A percentile compares a stretch with the other conserved stretches of the same genome.
Conservation (phyloP, 1,140 invertebrate species). For the Zaprionus lachaisei region DNA sequence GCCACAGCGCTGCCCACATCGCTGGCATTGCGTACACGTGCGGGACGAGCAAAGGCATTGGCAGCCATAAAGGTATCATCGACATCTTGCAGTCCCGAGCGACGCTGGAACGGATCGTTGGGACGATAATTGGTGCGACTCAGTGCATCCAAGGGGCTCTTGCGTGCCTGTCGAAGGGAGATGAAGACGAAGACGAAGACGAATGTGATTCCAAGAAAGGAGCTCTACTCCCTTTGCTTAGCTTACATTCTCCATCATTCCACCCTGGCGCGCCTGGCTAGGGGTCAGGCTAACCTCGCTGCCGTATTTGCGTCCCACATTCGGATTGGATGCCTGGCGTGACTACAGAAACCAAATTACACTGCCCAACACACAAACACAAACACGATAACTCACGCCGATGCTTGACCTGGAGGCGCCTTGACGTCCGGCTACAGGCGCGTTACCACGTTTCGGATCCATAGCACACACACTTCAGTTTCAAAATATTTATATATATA, state of each 20-base stretch:
- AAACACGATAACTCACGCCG: conserved; percentile 50
- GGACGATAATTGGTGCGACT: conserved; percentile 55
- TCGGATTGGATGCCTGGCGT: conserved; percentile 34
- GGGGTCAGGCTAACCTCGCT: conserved; percentile 77
- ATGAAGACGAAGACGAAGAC: neutral
- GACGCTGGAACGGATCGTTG: conserved; percentile 63
- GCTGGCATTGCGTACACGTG: conserved; percentile 55
- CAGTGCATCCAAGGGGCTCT: conserved; percentile 75
- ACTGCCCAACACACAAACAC: neutral
- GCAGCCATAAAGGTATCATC: conserved; percentile 69
- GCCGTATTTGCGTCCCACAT: conserved; percentile 49
- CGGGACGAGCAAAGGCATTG: conserved; percentile 68
- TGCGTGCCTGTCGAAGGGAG: conserved; percentile 47
- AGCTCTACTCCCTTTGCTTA: neutral
- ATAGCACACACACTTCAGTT: conserved; percentile 40
- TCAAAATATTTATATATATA: neutral
- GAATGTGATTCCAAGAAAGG: neutral
- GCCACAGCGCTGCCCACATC: conserved; percentile 3
- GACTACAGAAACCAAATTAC: conserved; percentile 49
- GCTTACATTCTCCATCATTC: conserved; percentile 62
- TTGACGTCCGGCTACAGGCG: conserved; percentile 55
- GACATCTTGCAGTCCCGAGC: conserved; percentile 80
- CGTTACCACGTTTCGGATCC: conserved; percentile 62
- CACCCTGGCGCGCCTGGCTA: conserved; percentile 61
- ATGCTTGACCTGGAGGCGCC: conserved; percentile 65